Evolutionary conservation across 1,140 invertebrate species (phyloP), one percentile per base, ranked within the genome.

Genomic region (Pantala flavescens): DNA sequence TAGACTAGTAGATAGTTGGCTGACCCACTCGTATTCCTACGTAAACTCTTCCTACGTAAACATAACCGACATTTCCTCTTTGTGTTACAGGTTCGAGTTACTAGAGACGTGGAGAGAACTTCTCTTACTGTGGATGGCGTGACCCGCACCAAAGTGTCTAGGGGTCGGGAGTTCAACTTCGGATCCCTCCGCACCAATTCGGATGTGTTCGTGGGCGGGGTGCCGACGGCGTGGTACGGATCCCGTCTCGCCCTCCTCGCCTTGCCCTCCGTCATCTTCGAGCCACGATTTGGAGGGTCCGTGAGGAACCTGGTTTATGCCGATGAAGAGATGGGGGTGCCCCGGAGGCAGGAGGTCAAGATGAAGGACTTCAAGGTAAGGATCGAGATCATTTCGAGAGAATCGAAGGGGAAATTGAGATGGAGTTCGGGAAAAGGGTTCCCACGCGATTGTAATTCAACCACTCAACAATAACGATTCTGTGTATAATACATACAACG

Each of bases 141-240:
- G 0, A 87, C 86, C 11, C 90, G 92, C 78, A 89, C 88, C 76
- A 89, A 90, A 71, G 88, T 87, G 0, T 94, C 90, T 7, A 86
- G 90, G 70, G 93, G 91, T 78, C 92, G 93, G 78, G 93, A 94
- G 82, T 94, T 94, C 81, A 87, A 89, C 75, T 95, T 96, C 81
- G 94, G 94, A 3, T 90, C 92, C 79, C 89, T 93, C 77, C 84
- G 86, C 0, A 90, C 89, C 70, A 96, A 96, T 82, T 95, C 93
- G 7, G 93, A 94, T 82, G 92, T 97, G 24, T 97, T 94, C 82
- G 87, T 98, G 71, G 95, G 95, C 10, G 95, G 95, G 11, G 90
- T 97, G 86, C 95, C 95, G 21, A 72, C 23, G 23, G 87, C 88
- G 74, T 93, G 90, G 89, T 96, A 95, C 81, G 92, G 92, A 80